Conservation (phyloP, 2,113 vertebrate genomes). For the Maccullochella peelii region DNA sequence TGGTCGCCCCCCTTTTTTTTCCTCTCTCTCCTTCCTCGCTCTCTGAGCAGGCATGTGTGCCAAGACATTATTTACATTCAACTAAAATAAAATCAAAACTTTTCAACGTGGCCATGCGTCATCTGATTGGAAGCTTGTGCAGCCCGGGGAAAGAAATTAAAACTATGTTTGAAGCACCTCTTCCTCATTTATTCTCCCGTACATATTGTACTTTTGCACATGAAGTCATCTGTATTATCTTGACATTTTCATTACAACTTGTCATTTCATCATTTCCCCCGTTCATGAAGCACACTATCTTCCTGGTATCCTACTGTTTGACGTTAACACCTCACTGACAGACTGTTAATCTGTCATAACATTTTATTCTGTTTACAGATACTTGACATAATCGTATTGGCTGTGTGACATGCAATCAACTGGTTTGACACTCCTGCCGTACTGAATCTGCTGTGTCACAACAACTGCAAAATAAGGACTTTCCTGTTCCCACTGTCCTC, state of each 20-base stretch:
- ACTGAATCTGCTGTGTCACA: conserved; percentile 13
- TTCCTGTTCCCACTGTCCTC: conserved; percentile 12
- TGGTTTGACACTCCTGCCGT: conserved; percentile 14
- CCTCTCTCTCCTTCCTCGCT: conserved; percentile 31
- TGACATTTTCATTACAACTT: conserved; percentile 35
- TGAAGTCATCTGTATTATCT: background rate
- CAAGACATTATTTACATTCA: conserved; percentile 77
- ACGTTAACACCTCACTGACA: conserved; percentile 36
- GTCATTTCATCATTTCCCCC: conserved; percentile 13
- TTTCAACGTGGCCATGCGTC: conserved; percentile 45
- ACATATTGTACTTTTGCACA: background rate
- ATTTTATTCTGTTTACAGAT: conserved; percentile 35
- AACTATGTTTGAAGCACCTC: background rate
- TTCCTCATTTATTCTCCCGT: background rate
- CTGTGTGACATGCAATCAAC: conserved; percentile 42
- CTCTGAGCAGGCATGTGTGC: conserved; percentile 49
- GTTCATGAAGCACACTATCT: background rate
- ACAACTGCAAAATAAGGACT: background rate
- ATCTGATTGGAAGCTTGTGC: conserved; percentile 18
- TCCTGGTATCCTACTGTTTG: conserved; percentile 36
- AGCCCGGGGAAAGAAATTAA: background rate
- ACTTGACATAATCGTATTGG: background rate
- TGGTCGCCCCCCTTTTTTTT: conserved; percentile 66
- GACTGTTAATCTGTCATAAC: conserved; percentile 42
- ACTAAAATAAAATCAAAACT: conserved; percentile 68